phyloP scores from a whole-genome alignment of 2,888 invertebrate species.

The Adelphocoris suturalis region DNA sequence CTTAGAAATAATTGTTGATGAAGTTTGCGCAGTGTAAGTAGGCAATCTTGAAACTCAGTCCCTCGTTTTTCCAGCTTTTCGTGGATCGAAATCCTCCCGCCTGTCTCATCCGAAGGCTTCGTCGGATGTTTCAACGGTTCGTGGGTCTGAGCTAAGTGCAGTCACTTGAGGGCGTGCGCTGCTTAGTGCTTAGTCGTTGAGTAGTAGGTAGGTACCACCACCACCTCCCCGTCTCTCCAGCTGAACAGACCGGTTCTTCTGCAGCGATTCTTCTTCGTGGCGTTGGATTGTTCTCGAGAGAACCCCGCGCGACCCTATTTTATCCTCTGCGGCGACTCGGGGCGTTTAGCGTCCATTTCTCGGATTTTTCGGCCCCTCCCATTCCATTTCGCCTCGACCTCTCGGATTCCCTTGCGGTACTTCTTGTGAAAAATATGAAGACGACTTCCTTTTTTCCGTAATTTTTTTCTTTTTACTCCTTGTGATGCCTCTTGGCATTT shows the following conservation, averaged over 20 bases:
- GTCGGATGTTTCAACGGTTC: neutral
- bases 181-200: slow-evolving; percentile 28
- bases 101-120: too few relatives aligned
- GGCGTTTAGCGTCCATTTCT: slow-evolving; percentile 36
- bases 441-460: neutral
- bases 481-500: neutral
- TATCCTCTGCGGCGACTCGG: slow-evolving; percentile 38
- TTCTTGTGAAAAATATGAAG: slow-evolving; percentile 28
- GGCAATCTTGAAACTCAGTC: too few relatives aligned
- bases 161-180: slow-evolving; percentile 32
- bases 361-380: slow-evolving; percentile 41
- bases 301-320: slow-evolving; percentile 45
- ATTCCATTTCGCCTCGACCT: neutral
- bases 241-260: slow-evolving; percentile 2
- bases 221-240: neutral
- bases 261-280: slow-evolving; percentile 32
- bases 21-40: too few relatives aligned
- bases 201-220: neutral
- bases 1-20: too few relatives aligned
- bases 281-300: slow-evolving; percentile 17
- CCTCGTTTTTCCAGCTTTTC: too few relatives aligned
- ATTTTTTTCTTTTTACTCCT: neutral
- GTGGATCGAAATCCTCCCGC: too few relatives aligned
- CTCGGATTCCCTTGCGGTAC: neutral
- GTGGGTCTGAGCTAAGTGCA: slow-evolving; percentile 11